Evolutionary conservation across 2,113 vertebrate species (phyloP).

Genomic region (Garra rufa): DNA sequence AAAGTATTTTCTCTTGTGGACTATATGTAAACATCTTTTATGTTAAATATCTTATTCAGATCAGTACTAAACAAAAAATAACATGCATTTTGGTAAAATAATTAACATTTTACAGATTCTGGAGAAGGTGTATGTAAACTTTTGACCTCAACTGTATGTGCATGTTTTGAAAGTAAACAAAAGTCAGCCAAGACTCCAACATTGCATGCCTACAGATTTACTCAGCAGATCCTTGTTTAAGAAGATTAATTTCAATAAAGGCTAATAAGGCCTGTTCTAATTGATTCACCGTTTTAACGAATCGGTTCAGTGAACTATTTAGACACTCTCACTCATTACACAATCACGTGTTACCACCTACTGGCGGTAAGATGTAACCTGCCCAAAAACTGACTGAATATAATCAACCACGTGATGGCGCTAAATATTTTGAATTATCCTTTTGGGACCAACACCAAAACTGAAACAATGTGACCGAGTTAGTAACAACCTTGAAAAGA

Average conservation of each 20-base stretch:
- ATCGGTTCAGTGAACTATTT: not conserved
- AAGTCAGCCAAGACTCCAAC: not conserved
- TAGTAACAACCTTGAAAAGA: not conserved
- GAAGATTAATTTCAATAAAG: not conserved
- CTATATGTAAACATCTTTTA: too few species aligned
- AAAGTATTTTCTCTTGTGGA: too few species aligned
- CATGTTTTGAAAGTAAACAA: not conserved
- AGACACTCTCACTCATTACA: not conserved
- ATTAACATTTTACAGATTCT: too few species aligned
- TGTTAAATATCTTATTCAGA: too few species aligned
- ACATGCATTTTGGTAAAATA: too few species aligned
- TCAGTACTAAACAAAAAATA: not conserved
- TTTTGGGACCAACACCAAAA: not conserved
- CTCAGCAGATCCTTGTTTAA: not conserved
- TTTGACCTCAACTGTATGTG: not conserved
- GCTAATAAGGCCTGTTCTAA: not conserved
- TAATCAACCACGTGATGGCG: conserved; percentile 6
- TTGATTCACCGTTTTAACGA: not conserved
- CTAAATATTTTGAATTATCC: not conserved
- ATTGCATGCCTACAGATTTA: not conserved
- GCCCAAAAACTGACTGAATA: not conserved
- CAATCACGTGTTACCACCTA: not conserved
- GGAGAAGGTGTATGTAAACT: too few species aligned
- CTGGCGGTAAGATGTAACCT: not conserved
- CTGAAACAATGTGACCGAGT: not conserved